Evolutionary conservation across 2,888 invertebrate genomes (phyloP), one percentile per base, ranked within the genome.

Genomic region (Himalopsyche japonica): DNA sequence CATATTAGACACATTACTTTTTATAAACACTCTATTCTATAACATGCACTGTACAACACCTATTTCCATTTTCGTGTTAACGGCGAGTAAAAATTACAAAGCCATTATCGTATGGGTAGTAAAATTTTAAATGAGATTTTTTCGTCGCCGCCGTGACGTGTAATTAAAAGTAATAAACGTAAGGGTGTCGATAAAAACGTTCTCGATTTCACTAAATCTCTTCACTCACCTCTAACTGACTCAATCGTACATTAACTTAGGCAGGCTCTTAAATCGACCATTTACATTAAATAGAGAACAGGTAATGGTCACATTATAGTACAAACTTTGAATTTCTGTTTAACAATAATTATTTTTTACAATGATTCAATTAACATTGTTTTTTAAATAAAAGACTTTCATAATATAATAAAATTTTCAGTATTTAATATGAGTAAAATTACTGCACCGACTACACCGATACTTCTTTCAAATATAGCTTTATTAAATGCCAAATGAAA

Each of bases 161-260:
- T 82, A 82, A 82, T 82, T 82, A 78, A 82, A 82, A 78, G 57
- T 64, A 78, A 82, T 82, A 82, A 81, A 81, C 6, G 81, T 43
- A 81, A 76, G 76, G 81, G 76, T 76, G 81, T 81, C 57, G 77
- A 70, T 70, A 70, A 70, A 70, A 70, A 8, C 20, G 70, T 70
- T 70, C 70, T 27, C 70, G 70, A 27, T 70, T 70, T 70, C 70
- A 70, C 70, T 70, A 70, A 70, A 70, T 70, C 70, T 70, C 70
- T 70, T 70, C 70, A 70, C 70, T 70, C 70, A 70, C 70, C 30
- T 30, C 24, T 15, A 7, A 27, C 30, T 70, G 70, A 70, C 70
- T 30, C 24, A 15, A 70, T 70, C 27, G 70, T 70, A 70, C 27
- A 27, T 70, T 70, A 70, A 12, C 27, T 27, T 0, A 70, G 70